phyloP scores from a whole-genome alignment of 1,140 invertebrate genomes.

The Drosophila sp. region DNA sequence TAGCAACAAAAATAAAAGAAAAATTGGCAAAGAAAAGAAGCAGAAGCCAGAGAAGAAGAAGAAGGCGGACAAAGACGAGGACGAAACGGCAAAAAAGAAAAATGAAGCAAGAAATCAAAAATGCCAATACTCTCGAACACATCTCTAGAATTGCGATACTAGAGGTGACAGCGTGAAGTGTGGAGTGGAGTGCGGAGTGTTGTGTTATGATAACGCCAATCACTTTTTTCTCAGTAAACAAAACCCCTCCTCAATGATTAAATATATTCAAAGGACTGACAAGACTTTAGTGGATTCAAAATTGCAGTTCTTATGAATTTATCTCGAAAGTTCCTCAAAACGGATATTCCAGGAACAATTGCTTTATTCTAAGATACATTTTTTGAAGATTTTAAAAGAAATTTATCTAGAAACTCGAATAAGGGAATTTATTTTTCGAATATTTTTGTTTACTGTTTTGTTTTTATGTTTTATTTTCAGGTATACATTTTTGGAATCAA shows the following conservation, averaged over 20 bases:
- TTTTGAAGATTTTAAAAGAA: too few relatives aligned
- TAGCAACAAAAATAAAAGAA: constrained; percentile 27
- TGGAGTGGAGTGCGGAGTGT: too few relatives aligned
- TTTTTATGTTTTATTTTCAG: not conserved
- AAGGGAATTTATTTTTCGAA: too few relatives aligned
- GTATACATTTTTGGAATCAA: not conserved
- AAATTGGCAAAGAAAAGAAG: constrained; percentile 22
- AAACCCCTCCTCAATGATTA: too few relatives aligned
- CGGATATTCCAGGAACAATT: too few relatives aligned
- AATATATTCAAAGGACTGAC: too few relatives aligned
- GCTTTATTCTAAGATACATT: too few relatives aligned
- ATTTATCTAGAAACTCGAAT: too few relatives aligned
- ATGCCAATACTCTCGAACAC: constrained; percentile 21
- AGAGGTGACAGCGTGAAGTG: constrained; percentile 44
- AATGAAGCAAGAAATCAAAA: constrained; percentile 49
- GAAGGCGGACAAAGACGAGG: constrained; percentile 11
- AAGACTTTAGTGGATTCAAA: too few relatives aligned
- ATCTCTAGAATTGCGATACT: constrained; percentile 19
- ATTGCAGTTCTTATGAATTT: too few relatives aligned
- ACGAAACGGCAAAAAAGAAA: constrained; percentile 43
- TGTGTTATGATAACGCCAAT: not conserved
- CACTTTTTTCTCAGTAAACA: too few relatives aligned
- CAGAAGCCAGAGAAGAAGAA: not conserved
- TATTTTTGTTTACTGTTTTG: not conserved
- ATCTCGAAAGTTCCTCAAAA: too few relatives aligned